Evolutionary conservation across 2,797 vertebrate genomes (phyloP), one percentile per base, ranked within the genome.

Genomic region (Lagocephalus sceleratus): DNA sequence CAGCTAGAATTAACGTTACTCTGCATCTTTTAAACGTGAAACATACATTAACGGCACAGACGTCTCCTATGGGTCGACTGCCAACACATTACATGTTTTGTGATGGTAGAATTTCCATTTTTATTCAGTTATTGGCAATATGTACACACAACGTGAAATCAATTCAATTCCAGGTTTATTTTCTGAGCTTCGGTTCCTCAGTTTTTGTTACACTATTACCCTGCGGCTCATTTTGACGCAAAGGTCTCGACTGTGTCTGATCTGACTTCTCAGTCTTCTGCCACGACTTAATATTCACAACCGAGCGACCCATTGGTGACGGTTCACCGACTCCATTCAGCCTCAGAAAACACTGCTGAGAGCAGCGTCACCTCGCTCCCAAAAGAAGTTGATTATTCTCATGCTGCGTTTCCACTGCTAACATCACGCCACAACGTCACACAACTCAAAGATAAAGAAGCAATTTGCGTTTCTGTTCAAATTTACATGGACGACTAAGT

Each of bases 311-410:
- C 71, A 83, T 88, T 89, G 58, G 73, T 83, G 61, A 87, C 81
- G 67, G 88, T 83, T 87, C 85, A 87, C 82, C 66, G 87, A 81
- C 76, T 88, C 83, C 80, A 88, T 88, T 89, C 75, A 86, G 60
- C 57, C 54, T 0, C 8, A 1, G 42, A 79, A 75, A 60, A 62
- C 66, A 73, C 75, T 74, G 80, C 75, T 72, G 60, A 84, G 68
- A 78, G 60, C 17, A 54, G 78, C 84, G 81, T 84, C 74, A 83
- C 64, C 54, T 47, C 57, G 41, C 25, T 73, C 61, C 35, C 74
- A 67, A 75, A 75, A 48, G 23, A 32, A 67, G 60, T 55, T 50
- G 56, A 67, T 51, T 63, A 71, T 69, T 79, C 69, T 80, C 41
- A 53, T 23, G 51, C 39, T 17, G n/a, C 38, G 7, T 8, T 40